Base-by-base conservation (phyloP, 1,140 invertebrate genomes). In the Pseudomyrmex dendroicus region DNA sequence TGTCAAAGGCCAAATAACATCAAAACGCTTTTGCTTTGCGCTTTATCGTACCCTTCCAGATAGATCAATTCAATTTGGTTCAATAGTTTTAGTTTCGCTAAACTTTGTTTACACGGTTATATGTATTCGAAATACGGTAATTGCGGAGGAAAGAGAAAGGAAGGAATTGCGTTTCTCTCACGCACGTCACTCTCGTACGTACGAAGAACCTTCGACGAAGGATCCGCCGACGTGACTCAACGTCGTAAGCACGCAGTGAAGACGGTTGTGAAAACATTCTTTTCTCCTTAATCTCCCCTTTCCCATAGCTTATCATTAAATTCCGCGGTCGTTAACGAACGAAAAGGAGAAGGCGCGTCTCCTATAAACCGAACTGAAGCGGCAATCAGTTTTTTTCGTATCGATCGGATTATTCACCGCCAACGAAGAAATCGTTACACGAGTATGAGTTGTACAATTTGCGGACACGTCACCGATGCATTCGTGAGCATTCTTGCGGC, bases 291-390 rank as follows among this genome's bases (percentile, higher is more conserved):
- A 64, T 59, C 61, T 50, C 17, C 15, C 73, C 44, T 61, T 86
- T 86, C 84, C 86, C 86, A 83, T 35, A 35, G 35, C 84, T 83
- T 87, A 87, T 87, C 86, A 87, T 84, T 86, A 80, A 86, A 87
- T 87, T 84, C 86, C 82, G n/a, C 12, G 57, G 59, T 61, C 73
- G 57, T 84, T 73, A 74, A 80, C 66, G 48, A 57, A 59, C 52
- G 52, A 3, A 20, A 8, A 67, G 56, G 57, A 35, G 77, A 54
- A 54, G 66, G 48, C 59, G 77, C 63, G 63, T 76, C 20, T n/a
- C 63, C 52, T 77, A 72, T 83, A 82, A 82, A 84, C 54, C 20
- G 54, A 73, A 80, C 9, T 54, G 10, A 70, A 59, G 66, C 46
- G 35, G 76, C 63, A 72, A 67, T 78, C 61, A 66, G 15, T 80